Conservation (phyloP, 2,113 vertebrate species). For the Nansenia antarctica region DNA sequence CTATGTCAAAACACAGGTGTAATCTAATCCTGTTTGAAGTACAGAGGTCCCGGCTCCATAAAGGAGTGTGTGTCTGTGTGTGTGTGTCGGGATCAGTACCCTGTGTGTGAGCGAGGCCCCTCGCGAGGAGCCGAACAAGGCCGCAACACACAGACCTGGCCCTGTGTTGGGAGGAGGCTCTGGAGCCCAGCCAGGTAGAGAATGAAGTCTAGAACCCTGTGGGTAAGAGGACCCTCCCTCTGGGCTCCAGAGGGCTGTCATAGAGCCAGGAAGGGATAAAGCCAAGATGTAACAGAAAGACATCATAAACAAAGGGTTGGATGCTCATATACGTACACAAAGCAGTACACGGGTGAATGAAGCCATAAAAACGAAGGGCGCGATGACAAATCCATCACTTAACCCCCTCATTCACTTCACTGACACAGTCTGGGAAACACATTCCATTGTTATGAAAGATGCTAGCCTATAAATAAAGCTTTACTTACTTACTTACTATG, state of each 20-base stretch:
- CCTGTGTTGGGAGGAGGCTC: constrained; percentile 14
- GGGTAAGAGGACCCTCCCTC: constrained; percentile 31
- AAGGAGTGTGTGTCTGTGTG: constrained; percentile 46
- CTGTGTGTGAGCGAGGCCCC: constrained; percentile 26
- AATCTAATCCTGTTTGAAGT: constrained; percentile 48
- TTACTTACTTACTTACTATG: too few relatives aligned
- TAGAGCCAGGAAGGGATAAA: not conserved
- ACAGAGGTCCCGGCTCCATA: constrained; percentile 49
- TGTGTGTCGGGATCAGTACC: constrained; percentile 52
- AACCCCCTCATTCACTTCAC: constrained; percentile 54
- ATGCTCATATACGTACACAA: too few relatives aligned
- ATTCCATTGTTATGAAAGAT: too few relatives aligned
- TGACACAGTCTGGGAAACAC: constrained; percentile 41
- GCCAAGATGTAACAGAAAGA: too few relatives aligned
- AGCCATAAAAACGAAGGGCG: too few relatives aligned
- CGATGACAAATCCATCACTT: constrained; percentile 63
- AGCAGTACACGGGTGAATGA: too few relatives aligned
- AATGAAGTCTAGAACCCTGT: constrained; percentile 6
- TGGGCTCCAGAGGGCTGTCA: not conserved
- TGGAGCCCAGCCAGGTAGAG: too few relatives aligned
- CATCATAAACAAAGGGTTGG: too few relatives aligned
- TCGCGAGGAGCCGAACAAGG: constrained; percentile 9
- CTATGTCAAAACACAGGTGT: constrained; percentile 64
- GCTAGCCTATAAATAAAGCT: too few relatives aligned
- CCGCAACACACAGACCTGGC: constrained; percentile 13